phyloP scores from a whole-genome alignment of 2,888 invertebrate genomes.

The Tillus elongatus region DNA sequence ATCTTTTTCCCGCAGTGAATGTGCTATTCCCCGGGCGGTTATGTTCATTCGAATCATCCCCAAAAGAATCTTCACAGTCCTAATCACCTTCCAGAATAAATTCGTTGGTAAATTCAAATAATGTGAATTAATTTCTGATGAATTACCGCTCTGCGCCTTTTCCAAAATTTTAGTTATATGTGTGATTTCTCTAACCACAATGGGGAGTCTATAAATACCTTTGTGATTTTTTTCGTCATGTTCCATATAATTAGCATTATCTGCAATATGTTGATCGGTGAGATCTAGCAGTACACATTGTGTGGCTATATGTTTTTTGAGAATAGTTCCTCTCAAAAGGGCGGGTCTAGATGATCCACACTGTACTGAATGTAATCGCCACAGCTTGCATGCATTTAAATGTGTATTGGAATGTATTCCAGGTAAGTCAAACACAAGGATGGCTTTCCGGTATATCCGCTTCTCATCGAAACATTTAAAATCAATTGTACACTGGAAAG shows the following conservation, averaged over 20 bases:
- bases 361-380: constrained; percentile 16
- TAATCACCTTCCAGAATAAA: no score
- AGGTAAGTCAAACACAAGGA: neutral
- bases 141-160: no score
- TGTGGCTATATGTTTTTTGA: constrained; percentile 26
- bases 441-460: no score
- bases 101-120: no score
- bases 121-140: no score
- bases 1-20: no score
- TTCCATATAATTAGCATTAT: constrained; percentile 17
- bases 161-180: no score
- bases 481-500: neutral
- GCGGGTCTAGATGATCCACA: constrained; percentile 23
- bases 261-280: constrained; percentile 12
- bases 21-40: no score
- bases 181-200: neutral
- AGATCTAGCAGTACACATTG: constrained; percentile 16
- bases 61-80: no score
- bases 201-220: constrained; percentile 12
- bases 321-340: constrained; percentile 20
- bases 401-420: constrained; percentile 6
- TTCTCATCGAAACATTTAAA: no score
- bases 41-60: no score
- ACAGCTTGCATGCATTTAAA: constrained; percentile 20
- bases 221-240: constrained; percentile 17